Base-by-base conservation (phyloP, 2,113 vertebrate genomes). In the Heterotilapia buettikoferi region DNA sequence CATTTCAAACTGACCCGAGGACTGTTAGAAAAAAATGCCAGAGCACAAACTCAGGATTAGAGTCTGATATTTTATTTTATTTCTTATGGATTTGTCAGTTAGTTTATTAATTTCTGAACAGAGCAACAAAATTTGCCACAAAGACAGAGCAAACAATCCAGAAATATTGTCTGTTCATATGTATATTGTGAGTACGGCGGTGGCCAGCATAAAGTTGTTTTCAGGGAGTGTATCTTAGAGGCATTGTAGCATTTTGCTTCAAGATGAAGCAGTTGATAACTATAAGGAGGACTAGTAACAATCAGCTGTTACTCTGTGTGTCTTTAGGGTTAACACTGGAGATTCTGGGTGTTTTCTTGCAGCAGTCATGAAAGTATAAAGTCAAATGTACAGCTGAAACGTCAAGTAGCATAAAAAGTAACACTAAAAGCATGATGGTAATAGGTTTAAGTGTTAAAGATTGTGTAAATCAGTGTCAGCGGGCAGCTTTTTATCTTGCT, bases 1-100 rank as follows among this genome's bases (percentile, higher is more conserved):
- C 52, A 82, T 84, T 87, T 88, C 43, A 88, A 94, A 88, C 80
- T 86, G 84, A 93, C 84, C 84, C 16, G 31, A 92, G 85, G 90
- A 94, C 92, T 94, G 93, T 93, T 94, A 92, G 66, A 82, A 85
- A 90, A 89, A 76, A 90, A 91, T 3, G 9, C 16, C 84, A 86
- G 79, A 91, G 71, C 61, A 83, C 80, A 92, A 86, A 92, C 93
- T 94, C 94, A 93, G 92, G 89, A 90, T 89, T 90, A 66, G 45
- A 71, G 76, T 86, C 61, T 21, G 43, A 73, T 68, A 24, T 40
- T 33, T 76, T 79, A 83, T 61, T 71, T 79, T 31, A 31, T 76
- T 61, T 82, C 45, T 52, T 33, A 52, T 78, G 14, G n/a, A 53
- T 83, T 81, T 63, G 7, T 84, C 19, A 47, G 19, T 76, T 61